Evolutionary conservation across 2,113 vertebrate genomes (phyloP).

Genomic region (Cygnus buccinator): DNA sequence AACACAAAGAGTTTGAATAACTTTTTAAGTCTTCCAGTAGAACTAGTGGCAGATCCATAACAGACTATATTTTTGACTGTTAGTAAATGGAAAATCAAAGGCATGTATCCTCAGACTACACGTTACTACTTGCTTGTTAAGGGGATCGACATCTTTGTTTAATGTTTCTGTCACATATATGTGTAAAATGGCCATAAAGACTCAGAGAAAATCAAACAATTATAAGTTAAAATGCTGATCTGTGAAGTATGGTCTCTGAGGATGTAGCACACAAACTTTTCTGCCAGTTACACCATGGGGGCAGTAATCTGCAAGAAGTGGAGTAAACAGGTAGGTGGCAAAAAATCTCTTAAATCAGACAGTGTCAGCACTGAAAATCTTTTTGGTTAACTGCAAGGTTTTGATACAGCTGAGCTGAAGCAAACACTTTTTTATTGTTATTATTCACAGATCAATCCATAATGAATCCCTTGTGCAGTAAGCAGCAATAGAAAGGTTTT

Average conservation of each 20-base stretch:
- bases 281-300: not conserved
- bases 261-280: not conserved
- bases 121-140: not conserved
- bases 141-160: not conserved
- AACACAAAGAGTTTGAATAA: not conserved
- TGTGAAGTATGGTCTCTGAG: not conserved
- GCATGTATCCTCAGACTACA: not conserved
- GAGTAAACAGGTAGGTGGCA: not conserved
- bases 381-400: not conserved
- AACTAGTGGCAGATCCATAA: not conserved
- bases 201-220: not conserved
- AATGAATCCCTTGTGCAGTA: conserved; percentile 29
- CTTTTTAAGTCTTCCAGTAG: not conserved
- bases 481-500: conserved; percentile 50
- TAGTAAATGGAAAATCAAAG: not conserved
- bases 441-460: conserved; percentile 14
- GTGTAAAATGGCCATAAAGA: not conserved
- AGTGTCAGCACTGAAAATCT: not conserved
- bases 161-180: not conserved
- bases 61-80: not conserved
- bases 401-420: conserved; percentile 2
- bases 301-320: not conserved
- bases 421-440: not conserved
- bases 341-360: not conserved
- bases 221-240: not conserved